Base-by-base conservation (phyloP, 2,113 vertebrate species). In the Carassius auratus region DNA sequence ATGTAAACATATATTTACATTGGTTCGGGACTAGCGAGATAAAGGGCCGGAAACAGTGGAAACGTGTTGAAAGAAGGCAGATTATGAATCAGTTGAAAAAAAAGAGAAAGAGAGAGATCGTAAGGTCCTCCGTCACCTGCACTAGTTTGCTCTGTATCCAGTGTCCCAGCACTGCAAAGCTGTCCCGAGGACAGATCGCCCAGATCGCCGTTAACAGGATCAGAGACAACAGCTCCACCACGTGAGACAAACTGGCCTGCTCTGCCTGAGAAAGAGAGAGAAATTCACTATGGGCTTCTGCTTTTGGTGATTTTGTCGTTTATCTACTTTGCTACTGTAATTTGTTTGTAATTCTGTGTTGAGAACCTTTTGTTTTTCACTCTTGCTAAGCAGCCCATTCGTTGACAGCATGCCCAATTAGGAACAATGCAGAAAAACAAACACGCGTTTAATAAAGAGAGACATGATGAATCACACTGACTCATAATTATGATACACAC, bases 151-250 rank as follows among this genome's bases (percentile, higher is more conserved):
- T 90, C 91, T 99, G 98, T 79, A 96, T 93, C 98, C 97, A 99
- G 19, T 98, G 97, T 84, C 96, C 96, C 92, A 99, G 83, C 85
- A 97, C 33, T 4, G 98, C 97, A 87, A 98, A 89, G 89, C 96
- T 97, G 92, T 99, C 98, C 57, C 93, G 93, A 48, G 98, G 97
- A 95, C 48, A 38, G 36, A 38, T 38, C 96, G 98, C 97, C 98
- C 98, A 99, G 91, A 98, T 97, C 94, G 97, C 92, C 1, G 95
- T 94, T 82, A 99, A 94, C 87, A 98, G 92, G 36, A 38, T 38
- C 4, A 99, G 92, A 3, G 96, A 96, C 52, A 99, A 90, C 86
- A 99, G 95, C 94, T 99, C 97, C 93, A 99, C 78, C 36, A 99
- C 92, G 79, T 99, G 97, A 89, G 94, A 96, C 93, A 99, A 77